Evolutionary conservation across 2,797 vertebrate species (phyloP).

Genomic region (Gymnopithys bicolor): DNA sequence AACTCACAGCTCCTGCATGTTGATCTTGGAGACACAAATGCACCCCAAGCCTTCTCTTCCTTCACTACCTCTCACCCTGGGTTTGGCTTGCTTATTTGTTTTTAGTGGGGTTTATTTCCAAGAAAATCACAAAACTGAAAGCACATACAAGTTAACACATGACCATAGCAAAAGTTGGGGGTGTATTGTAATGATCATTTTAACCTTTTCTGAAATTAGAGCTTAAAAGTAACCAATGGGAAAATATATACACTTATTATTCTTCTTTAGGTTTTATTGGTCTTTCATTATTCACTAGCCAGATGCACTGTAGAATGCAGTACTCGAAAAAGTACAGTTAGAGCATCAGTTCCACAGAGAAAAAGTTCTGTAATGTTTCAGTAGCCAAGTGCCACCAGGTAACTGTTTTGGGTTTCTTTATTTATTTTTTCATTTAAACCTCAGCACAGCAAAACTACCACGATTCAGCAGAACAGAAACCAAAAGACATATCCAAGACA

Average conservation of each 20-base stretch:
- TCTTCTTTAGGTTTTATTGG: constrained; percentile 23
- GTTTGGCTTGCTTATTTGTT: neutral
- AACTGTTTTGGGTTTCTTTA: neutral
- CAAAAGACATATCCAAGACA: neutral
- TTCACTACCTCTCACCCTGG: neutral
- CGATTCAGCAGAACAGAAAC: neutral
- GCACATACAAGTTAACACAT: neutral
- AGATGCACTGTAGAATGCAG: neutral
- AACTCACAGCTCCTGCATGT: neutral
- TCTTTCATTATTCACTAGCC: constrained; percentile 4
- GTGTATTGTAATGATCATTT: neutral
- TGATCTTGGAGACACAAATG: neutral
- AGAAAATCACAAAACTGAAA: neutral
- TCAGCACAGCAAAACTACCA: constrained; percentile 74
- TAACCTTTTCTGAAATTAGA: neutral
- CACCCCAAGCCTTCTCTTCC: neutral
- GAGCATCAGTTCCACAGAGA: neutral
- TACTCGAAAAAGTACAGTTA: constrained; percentile 10
- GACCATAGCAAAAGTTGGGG: neutral
- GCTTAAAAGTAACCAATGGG: neutral
- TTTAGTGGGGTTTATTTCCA: neutral
- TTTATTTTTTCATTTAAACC: constrained; percentile 75
- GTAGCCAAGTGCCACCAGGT: constrained; percentile 70
- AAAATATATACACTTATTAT: neutral
- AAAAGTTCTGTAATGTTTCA: constrained; percentile 62